A percentile compares a stretch with the other conserved stretches of the same genome.
phyloP scores from a whole-genome alignment of 2,113 vertebrate genomes.

The Boulengerochromis microlepis region DNA sequence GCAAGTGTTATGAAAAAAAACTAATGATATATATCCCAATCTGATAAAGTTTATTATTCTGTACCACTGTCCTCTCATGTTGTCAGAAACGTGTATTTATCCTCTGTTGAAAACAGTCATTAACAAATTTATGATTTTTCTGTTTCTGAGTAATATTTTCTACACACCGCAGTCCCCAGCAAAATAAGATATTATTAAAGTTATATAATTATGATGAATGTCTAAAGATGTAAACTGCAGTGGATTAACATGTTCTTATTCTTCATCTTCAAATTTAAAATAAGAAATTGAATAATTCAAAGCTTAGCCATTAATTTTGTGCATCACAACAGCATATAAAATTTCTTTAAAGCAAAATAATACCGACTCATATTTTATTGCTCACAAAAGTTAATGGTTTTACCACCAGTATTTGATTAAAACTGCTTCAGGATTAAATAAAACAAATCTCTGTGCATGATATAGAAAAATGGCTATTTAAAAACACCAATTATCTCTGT shows the following conservation, averaged over 20 bases:
- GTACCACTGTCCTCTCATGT: neutral
- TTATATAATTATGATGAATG: neutral
- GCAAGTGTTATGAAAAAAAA: neutral
- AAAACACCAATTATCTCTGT: neutral
- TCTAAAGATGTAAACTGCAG: neutral
- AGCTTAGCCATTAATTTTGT: slow-evolving; percentile 1
- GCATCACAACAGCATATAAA: neutral
- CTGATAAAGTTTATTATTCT: neutral
- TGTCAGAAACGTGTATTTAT: neutral
- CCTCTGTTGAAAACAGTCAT: neutral
- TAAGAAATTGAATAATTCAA: neutral
- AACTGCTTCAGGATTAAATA: neutral
- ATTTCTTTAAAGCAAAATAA: slow-evolving; percentile 7
- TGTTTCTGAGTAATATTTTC: neutral
- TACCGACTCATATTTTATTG: neutral
- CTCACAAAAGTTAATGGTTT: neutral
- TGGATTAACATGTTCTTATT: neutral
- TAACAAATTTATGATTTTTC: neutral
- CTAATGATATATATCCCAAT: neutral
- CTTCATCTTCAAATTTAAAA: neutral
- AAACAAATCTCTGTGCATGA: neutral
- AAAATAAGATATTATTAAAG: neutral
- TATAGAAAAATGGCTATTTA: neutral
- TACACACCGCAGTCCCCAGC: neutral
- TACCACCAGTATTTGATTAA: neutral